Conservation (phyloP, 2,888 invertebrate species). For the Sarcophaga subvicina region DNA sequence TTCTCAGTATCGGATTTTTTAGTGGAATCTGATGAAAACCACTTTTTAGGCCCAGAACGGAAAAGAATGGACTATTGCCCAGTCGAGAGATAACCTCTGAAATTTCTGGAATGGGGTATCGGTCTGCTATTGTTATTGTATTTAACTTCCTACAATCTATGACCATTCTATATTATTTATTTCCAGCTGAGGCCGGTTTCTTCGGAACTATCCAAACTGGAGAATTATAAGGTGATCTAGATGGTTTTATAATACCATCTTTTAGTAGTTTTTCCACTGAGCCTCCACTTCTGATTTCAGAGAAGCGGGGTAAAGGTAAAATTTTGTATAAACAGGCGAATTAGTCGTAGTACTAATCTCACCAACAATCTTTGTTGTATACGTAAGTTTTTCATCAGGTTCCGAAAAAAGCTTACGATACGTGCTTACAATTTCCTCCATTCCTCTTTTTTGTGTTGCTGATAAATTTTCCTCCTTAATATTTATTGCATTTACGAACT, state of each 20-base stretch:
- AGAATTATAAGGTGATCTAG: slow-evolving; percentile 40
- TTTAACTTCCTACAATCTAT: slow-evolving; percentile 48
- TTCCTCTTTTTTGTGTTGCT: not conserved
- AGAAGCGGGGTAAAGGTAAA: slow-evolving; percentile 37
- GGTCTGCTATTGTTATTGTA: not conserved
- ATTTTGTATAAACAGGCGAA: slow-evolving; percentile 36
- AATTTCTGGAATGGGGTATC: no score
- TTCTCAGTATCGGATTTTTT: slow-evolving; percentile 52
- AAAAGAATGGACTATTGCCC: slow-evolving; percentile 37
- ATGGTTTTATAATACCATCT: slow-evolving; percentile 51
- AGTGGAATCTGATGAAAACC: slow-evolving; percentile 56
- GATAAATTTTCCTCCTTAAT: slow-evolving; percentile 30
- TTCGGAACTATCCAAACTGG: slow-evolving; percentile 47
- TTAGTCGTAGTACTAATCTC: slow-evolving; percentile 43
- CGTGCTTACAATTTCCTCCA: slow-evolving; percentile 28
- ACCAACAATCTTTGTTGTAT: slow-evolving; percentile 43
- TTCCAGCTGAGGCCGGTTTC: slow-evolving; percentile 37
- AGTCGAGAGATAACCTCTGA: slow-evolving; percentile 17
- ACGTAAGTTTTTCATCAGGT: slow-evolving; percentile 43
- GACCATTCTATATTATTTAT: slow-evolving; percentile 46
- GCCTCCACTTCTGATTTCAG: slow-evolving; percentile 40
- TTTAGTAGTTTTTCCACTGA: slow-evolving; percentile 43
- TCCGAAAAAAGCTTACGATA: slow-evolving; percentile 30
- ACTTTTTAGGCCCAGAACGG: slow-evolving; percentile 42
- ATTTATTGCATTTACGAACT: slow-evolving; percentile 29